These are phyloP conservation scores for Leguminivora glycinivorella DNA, from an alignment of 1,140 invertebrate genomes.

Conservation along the genomic window DNA sequence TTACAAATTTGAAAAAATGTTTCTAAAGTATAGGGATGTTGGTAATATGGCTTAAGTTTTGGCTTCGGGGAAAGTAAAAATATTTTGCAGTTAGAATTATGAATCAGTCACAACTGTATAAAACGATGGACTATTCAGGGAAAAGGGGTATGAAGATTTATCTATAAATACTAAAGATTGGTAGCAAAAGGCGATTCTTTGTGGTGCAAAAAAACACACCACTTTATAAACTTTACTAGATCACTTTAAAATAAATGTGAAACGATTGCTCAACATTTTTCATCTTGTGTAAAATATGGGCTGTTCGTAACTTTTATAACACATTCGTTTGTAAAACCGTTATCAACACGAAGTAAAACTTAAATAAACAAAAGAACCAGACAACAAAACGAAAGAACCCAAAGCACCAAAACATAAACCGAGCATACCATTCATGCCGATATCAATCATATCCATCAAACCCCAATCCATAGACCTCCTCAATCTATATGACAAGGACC, in stretches of 20 bases:
- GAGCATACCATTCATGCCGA: conserved; percentile 53
- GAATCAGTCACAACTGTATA: too few species aligned
- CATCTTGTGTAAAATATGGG: not conserved
- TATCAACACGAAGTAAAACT: not conserved
- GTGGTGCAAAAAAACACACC: conserved; percentile 13
- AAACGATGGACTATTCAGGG: too few species aligned
- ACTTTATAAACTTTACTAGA: not conserved
- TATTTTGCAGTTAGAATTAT: too few species aligned
- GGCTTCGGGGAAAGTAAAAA: too few species aligned
- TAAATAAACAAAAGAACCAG: conserved; percentile 28
- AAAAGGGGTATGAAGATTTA: too few species aligned
- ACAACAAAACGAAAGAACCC: conserved; percentile 14
- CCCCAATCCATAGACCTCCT: conserved; percentile 65
- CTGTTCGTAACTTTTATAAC: not conserved
- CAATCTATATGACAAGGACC: conserved; percentile 56
- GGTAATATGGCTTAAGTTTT: not conserved
- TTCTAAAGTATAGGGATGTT: not conserved
- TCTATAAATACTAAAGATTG: conserved; percentile 43
- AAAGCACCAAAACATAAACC: conserved; percentile 29
- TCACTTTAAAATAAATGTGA: not conserved
- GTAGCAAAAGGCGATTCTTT: conserved; percentile 50
- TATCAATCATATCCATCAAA: conserved; percentile 51
- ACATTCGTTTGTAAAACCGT: not conserved
- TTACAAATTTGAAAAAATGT: conserved; percentile 22
- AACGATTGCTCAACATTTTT: not conserved